phyloP scores from a whole-genome alignment of 2,113 vertebrate genomes.

The Mixornis gularis region DNA sequence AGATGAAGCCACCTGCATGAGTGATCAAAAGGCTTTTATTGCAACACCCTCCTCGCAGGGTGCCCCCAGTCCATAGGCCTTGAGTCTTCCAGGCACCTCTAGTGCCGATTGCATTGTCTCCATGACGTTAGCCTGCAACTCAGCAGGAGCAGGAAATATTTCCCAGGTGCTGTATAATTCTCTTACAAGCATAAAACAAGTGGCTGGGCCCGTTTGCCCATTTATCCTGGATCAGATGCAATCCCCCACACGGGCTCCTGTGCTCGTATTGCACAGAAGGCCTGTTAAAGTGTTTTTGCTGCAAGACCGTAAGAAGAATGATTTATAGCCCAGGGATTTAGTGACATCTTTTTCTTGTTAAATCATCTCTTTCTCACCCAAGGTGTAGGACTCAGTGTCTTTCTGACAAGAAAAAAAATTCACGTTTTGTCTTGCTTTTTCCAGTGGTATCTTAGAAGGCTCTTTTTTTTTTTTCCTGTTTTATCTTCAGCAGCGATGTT shows the following conservation, averaged over 20 bases:
- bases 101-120: fast-evolving
- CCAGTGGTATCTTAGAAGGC: neutral
- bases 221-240: neutral
- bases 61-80: neutral
- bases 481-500: neutral
- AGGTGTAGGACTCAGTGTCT: neutral
- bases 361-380: neutral
- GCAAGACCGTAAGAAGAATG: neutral
- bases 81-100: neutral
- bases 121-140: neutral
- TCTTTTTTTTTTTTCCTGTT: neutral
- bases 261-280: fast-evolving
- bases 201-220: neutral
- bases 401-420: neutral
- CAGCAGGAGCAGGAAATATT: neutral
- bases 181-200: neutral
- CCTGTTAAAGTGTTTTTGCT: neutral
- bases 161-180: neutral
- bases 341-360: slow-evolving; percentile 33
- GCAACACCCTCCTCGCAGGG: neutral
- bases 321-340: slow-evolving; percentile 31
- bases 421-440: neutral
- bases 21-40: neutral
- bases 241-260: neutral
- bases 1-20: neutral